Conservation (phyloP, 1,140 invertebrate species). For the Megalopta genalis region DNA sequence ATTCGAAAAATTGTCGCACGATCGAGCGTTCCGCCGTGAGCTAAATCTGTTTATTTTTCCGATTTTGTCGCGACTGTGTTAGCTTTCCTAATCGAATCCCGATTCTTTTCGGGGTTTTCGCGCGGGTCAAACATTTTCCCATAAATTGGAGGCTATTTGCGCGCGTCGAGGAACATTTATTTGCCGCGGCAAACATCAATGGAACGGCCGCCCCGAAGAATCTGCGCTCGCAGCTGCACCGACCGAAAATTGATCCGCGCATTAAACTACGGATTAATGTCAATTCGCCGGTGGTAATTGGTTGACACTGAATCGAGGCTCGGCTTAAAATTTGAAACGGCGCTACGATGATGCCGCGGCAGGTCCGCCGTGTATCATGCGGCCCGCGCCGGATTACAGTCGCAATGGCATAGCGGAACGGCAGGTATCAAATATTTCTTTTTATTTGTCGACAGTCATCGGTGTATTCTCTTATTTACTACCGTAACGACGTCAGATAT, state of each 20-base stretch:
- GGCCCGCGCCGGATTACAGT: conserved; percentile 31
- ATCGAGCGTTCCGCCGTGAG: no score
- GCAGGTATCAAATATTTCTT: conserved; percentile 31
- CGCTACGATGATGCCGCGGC: conserved; percentile 9
- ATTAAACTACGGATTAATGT: conserved; percentile 57
- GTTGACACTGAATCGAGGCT: conserved; percentile 43
- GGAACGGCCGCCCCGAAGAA: conserved; percentile 34
- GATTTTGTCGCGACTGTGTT: not conserved
- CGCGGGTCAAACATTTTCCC: not conserved
- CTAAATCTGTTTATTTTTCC: not conserved
- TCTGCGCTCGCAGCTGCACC: conserved; percentile 41
- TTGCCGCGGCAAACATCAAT: conserved; percentile 48
- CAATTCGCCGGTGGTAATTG: conserved; percentile 53
- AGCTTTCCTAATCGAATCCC: not conserved
- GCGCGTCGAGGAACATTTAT: conserved; percentile 49
- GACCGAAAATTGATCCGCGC: conserved; percentile 55
- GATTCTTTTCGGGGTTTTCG: not conserved
- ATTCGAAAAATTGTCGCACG: no score
- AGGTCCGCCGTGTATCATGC: conserved; percentile 1
- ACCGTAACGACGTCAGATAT: conserved; percentile 17
- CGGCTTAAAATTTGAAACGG: conserved; percentile 55
- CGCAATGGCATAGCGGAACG: no score
- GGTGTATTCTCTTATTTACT: conserved; percentile 37
- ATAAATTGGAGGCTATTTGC: conserved; percentile 22
- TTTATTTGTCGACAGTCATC: conserved; percentile 23